Conservation (phyloP, 2,888 invertebrate species). For the Copidosoma aretas region DNA sequence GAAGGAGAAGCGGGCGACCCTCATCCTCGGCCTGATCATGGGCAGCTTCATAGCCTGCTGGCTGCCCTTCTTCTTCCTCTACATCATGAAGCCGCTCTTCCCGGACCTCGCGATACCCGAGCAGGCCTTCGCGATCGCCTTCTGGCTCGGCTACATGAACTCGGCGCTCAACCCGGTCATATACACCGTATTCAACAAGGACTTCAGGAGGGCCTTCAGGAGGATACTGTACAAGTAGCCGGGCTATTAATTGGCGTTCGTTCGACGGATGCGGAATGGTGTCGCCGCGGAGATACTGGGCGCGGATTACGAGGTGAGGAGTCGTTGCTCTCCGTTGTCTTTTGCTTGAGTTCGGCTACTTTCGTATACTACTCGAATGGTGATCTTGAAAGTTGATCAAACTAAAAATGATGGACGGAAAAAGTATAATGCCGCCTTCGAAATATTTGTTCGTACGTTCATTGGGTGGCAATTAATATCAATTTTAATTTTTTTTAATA, state of each 20-base stretch:
- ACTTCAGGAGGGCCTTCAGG: slow-evolving; percentile 93
- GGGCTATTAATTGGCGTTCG: no score
- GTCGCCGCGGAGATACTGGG: neutral
- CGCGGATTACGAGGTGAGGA: no score
- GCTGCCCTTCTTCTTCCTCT: slow-evolving; percentile 97
- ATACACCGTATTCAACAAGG: slow-evolving; percentile 92
- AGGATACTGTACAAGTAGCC: slow-evolving; percentile 89
- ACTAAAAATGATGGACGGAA: no score
- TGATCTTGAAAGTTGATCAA: no score
- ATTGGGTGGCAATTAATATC: no score
- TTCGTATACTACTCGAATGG: no score
- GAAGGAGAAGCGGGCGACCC: slow-evolving; percentile 94
- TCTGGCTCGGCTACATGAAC: slow-evolving; percentile 98
- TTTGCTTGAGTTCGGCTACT: no score
- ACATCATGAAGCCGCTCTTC: slow-evolving; percentile 85
- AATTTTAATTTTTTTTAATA: no score
- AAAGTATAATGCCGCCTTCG: no score
- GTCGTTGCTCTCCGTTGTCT: no score
- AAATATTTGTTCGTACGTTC: no score
- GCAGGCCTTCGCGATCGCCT: slow-evolving; percentile 88
- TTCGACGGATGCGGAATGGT: neutral
- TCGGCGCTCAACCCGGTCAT: slow-evolving; percentile 95
- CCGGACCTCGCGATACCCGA: slow-evolving; percentile 77
- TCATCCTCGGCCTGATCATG: slow-evolving; percentile 97
- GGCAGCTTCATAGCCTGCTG: slow-evolving; percentile 98